phyloP scores from a whole-genome alignment of 1,140 invertebrate genomes.

The Lutraria rhynchaena region DNA sequence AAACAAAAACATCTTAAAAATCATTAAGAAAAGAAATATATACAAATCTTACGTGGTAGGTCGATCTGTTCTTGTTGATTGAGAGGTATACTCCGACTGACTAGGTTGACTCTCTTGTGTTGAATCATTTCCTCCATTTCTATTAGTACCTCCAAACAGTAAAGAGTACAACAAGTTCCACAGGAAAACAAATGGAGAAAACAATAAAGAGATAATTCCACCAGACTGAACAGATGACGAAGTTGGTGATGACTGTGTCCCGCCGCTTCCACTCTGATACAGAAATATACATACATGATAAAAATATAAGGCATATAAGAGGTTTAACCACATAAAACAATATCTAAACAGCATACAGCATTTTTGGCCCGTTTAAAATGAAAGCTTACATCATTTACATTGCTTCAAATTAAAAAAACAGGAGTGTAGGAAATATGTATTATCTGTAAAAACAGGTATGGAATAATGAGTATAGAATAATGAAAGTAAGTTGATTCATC shows the following conservation, averaged over 20 bases:
- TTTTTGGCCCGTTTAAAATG: too few relatives aligned
- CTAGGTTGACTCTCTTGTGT: constrained; percentile 24
- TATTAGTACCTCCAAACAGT: constrained; percentile 62
- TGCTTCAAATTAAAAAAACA: too few relatives aligned
- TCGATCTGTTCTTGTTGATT: constrained; percentile 48
- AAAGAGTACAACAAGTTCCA: constrained; percentile 68
- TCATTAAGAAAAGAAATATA: too few relatives aligned
- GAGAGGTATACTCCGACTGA: constrained; percentile 25
- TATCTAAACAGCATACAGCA: too few relatives aligned
- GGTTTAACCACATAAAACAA: too few relatives aligned
- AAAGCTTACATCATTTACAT: too few relatives aligned
- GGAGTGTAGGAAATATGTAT: too few relatives aligned
- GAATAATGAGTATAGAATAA: too few relatives aligned
- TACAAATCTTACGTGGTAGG: constrained; percentile 56
- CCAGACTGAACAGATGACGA: constrained; percentile 28
- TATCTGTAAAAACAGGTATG: too few relatives aligned
- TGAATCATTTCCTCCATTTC: constrained; percentile 38
- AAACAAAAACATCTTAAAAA: background rate
- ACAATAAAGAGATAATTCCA: constrained; percentile 63
- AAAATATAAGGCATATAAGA: too few relatives aligned
- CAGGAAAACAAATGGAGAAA: constrained; percentile 69
- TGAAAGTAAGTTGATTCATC: too few relatives aligned
- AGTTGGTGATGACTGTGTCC: background rate
- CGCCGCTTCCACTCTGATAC: background rate
- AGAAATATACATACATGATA: too few relatives aligned